Evolutionary conservation across 2,797 vertebrate species (phyloP).

Genomic region (Setipinna tenuifilis): DNA sequence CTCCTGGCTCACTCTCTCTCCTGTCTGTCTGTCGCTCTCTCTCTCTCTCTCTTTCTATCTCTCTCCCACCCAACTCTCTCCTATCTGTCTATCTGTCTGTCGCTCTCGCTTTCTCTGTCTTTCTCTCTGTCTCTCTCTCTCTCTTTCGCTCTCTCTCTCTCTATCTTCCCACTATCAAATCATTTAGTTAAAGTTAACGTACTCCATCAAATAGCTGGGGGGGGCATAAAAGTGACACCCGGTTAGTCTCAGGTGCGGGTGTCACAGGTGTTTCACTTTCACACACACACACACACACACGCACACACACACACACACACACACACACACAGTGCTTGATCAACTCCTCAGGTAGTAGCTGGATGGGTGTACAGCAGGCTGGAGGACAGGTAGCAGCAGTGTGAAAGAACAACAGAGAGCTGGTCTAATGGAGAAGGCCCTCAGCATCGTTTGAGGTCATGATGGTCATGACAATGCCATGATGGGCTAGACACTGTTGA

Average conservation of each 20-base stretch:
- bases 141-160: background rate
- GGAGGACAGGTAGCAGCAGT: background rate
- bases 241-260: background rate
- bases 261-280: background rate
- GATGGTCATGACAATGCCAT: no score
- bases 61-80: background rate
- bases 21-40: background rate
- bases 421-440: background rate
- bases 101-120: background rate
- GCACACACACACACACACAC: no score
- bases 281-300: no score
- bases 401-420: background rate
- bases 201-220: background rate
- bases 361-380: background rate
- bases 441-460: background rate
- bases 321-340: background rate
- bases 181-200: background rate
- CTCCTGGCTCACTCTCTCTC: background rate
- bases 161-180: background rate
- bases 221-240: background rate
- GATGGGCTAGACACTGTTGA: no score
- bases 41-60: background rate
- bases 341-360: background rate
- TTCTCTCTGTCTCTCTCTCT: slow-evolving; percentile 20
- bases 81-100: background rate